Conservation (phyloP, 2,113 vertebrate species). For the Loxodonta africana region DNA sequence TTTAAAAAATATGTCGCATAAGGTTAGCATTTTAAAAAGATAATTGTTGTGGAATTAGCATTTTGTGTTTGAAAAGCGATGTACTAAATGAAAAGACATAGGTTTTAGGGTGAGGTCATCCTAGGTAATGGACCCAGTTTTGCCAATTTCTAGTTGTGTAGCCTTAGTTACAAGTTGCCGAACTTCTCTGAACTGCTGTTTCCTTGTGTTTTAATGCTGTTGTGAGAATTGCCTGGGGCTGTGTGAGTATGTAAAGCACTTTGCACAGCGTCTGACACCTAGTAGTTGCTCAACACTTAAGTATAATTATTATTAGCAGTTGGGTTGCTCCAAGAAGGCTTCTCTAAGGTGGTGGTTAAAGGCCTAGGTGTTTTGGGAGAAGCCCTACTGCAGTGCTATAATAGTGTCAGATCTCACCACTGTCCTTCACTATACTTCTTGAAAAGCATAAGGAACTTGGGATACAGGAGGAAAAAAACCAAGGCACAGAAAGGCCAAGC, state of each 20-base stretch:
- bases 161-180: not conserved
- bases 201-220: not conserved
- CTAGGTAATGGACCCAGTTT: not conserved
- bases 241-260: not conserved
- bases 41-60: not conserved
- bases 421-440: not conserved
- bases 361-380: not conserved
- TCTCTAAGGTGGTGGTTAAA: not conserved
- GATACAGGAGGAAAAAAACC: not conserved
- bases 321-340: not conserved
- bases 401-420: not conserved
- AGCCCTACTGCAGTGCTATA: not conserved
- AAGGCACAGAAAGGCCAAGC: not conserved
- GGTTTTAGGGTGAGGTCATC: not conserved
- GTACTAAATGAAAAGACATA: not conserved
- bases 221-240: not conserved
- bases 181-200: not conserved
- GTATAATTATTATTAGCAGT: not conserved
- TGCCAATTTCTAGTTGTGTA: not conserved
- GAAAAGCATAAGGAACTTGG: not conserved
- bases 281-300: not conserved
- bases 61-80: not conserved
- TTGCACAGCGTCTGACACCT: not conserved
- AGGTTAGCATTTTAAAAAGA: not conserved
- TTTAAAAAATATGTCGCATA: not conserved